Percentiles rank a stretch among this genome's conserved stretches.
Evolutionary conservation across 2,888 invertebrate genomes (phyloP).

Genomic region (Lepidochrysops patricia): DNA sequence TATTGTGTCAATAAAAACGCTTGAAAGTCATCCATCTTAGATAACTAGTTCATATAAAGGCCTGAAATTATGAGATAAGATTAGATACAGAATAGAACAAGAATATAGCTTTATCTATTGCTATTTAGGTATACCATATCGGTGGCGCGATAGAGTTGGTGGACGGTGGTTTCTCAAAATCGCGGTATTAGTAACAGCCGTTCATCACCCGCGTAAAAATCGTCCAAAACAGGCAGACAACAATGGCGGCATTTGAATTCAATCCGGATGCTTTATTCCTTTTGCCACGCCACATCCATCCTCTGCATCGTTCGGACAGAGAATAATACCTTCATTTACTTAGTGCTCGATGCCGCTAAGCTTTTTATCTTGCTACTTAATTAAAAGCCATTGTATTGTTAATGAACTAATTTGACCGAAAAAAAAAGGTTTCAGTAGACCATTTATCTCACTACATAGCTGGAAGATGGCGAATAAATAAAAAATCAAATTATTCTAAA

Average conservation of each 20-base stretch:
- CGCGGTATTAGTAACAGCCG: constrained; percentile 31
- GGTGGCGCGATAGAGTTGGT: constrained; percentile 18
- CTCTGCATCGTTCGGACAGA: constrained; percentile 28
- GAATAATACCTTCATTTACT: constrained; percentile 24
- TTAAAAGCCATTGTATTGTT: not conserved
- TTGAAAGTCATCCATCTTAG: no score
- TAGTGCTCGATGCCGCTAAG: not conserved
- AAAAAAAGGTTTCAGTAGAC: not conserved
- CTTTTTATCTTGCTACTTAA: not conserved
- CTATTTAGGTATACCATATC: not conserved
- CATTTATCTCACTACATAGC: not conserved
- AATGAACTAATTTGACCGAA: not conserved
- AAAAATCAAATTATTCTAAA: no score
- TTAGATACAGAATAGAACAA: no score
- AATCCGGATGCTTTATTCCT: constrained; percentile 37
- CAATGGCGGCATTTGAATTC: constrained; percentile 67
- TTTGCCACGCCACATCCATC: constrained; percentile 47
- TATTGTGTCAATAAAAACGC: no score
- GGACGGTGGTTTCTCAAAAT: constrained; percentile 35
- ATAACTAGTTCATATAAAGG: no score
- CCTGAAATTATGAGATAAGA: no score
- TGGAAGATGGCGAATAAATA: no score
- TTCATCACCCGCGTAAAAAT: constrained; percentile 51
- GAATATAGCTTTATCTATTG: not conserved
- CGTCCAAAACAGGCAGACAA: constrained; percentile 57